Evolutionary conservation across 1,140 invertebrate species (phyloP), one percentile per base, ranked within the genome.

Genomic region (Elymnias hypermnestra): DNA sequence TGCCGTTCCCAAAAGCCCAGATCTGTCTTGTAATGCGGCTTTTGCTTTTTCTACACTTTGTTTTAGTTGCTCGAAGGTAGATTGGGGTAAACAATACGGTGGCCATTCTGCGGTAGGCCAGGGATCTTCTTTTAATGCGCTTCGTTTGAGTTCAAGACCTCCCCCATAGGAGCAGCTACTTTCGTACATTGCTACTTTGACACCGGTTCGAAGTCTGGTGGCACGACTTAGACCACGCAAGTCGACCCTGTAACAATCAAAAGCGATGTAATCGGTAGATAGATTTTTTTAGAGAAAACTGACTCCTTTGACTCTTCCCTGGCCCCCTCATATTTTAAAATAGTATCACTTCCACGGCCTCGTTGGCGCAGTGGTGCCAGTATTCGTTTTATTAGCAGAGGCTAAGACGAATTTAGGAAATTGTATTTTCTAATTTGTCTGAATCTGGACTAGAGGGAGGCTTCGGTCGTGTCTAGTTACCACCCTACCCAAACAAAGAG

Each of bases 31-130:
- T 28, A 95, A 82, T 0, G 93, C 94, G 4, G 94, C 94, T 71
- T 96, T 96, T 6, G 94, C 94, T 73, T 95, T 95, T 70, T 95
- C 94, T 14, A 95, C 94, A 60, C 93, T 94, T 66, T 96, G 94
- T 62, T 95, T 96, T 10, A 95, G 87, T 69, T 95, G 94, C 70
- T 95, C 94, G 86, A 95, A 95, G 7, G 94, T 95, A 49, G 91
- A 92, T 44, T 92, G 91, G 72, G 92, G 91, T 41, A 94, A 91
- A 31, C 92, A 87, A 71, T 93, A 93, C 5, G 91, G 90, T 0
- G 91, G 89, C 91, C 92, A 93, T 67, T 92, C 92, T 36, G 89
- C 89, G 46, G 87, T 87, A 43, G 84, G 84, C 77, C 87, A 90
- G 45, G 87, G 90, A 79, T 90, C 90, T 53, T 88, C 89, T 74